These are phyloP conservation scores for Scatophagus argus DNA, from an alignment of 2,113 vertebrate genomes.

Conservation along the genomic window DNA sequence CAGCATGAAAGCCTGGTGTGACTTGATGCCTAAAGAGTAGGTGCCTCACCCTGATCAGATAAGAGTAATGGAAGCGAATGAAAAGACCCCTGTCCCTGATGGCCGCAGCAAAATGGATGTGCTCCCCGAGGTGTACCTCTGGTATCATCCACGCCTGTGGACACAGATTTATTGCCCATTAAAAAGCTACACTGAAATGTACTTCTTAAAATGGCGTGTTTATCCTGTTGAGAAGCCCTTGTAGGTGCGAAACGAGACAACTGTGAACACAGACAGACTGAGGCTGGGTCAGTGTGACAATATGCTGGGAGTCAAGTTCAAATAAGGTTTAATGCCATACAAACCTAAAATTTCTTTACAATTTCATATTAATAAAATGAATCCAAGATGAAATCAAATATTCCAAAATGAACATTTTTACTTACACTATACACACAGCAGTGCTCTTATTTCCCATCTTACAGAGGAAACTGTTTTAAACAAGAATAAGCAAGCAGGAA, in stretches of 20 bases:
- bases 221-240: slow-evolving; percentile 70
- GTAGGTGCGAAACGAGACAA: slow-evolving; percentile 60
- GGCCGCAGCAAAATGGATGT: slow-evolving; percentile 81
- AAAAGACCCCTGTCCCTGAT: slow-evolving; percentile 78
- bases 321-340: slow-evolving; percentile 79
- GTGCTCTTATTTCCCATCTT: slow-evolving; percentile 64
- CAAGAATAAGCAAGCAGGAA: slow-evolving; percentile 66
- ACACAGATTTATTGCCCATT: slow-evolving; percentile 83
- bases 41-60: slow-evolving; percentile 80
- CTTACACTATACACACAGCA: slow-evolving; percentile 73
- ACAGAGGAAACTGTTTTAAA: slow-evolving; percentile 64
- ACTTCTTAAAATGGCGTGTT: slow-evolving; percentile 75
- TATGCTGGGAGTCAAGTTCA: slow-evolving; percentile 60
- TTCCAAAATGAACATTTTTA: slow-evolving; percentile 68
- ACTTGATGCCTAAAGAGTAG: slow-evolving; percentile 64
- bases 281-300: slow-evolving; percentile 49
- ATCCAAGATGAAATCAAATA: slow-evolving; percentile 60
- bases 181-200: slow-evolving; percentile 79
- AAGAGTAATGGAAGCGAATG: slow-evolving; percentile 83
- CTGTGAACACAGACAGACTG: slow-evolving; percentile 27
- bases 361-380: slow-evolving; percentile 74
- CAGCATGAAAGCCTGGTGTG: slow-evolving; percentile 42
- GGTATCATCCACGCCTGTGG: slow-evolving; percentile 79
- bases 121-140: slow-evolving; percentile 79
- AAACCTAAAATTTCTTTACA: slow-evolving; percentile 75